Evolutionary conservation across 2,113 vertebrate genomes (phyloP).

Genomic region (Eleginops maclovinus): DNA sequence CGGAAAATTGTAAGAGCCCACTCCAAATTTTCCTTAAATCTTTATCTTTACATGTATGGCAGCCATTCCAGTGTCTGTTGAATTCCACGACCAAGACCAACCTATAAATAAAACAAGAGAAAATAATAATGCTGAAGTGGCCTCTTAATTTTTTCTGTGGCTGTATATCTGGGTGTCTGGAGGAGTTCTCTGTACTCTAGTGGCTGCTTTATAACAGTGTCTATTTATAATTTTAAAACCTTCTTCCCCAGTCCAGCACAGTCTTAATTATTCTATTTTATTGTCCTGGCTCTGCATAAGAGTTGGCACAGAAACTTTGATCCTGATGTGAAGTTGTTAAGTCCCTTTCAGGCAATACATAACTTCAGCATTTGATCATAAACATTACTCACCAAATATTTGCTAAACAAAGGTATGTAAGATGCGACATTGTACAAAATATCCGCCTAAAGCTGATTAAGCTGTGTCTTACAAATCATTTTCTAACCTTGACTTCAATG

Average conservation of each 20-base stretch:
- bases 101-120: too few relatives aligned
- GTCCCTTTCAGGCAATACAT: background rate
- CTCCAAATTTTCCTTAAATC: too few relatives aligned
- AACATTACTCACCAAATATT: conserved; percentile 10
- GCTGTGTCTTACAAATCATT: background rate
- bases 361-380: background rate
- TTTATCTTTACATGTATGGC: too few relatives aligned
- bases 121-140: too few relatives aligned
- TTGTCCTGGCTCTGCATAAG: background rate
- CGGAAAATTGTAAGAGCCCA: too few relatives aligned
- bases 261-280: background rate
- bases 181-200: background rate
- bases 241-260: background rate
- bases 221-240: background rate
- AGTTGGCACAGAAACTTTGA: background rate
- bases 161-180: background rate
- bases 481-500: background rate
- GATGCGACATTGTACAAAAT: background rate
- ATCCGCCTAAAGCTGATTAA: background rate
- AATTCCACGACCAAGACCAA: too few relatives aligned
- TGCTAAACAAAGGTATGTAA: background rate
- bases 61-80: too few relatives aligned
- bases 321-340: background rate
- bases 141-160: too few relatives aligned
- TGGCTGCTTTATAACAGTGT: background rate